Conservation (phyloP, 2,797 vertebrate genomes). For the Trachops cirrhosus region DNA sequence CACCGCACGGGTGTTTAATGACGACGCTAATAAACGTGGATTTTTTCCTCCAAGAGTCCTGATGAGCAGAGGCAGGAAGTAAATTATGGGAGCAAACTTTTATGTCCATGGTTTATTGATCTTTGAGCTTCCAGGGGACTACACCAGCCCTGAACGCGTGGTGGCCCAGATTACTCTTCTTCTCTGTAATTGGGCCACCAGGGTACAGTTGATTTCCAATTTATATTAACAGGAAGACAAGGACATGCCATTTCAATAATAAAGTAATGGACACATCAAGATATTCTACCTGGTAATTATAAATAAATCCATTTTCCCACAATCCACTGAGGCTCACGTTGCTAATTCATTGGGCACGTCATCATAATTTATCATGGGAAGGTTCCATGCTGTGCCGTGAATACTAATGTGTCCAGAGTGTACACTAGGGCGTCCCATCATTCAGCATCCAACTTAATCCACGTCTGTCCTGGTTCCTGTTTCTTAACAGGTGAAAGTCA, state of each 20-base stretch:
- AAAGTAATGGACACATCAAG: not conserved
- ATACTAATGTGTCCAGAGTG: not conserved
- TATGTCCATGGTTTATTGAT: slow-evolving; percentile 77
- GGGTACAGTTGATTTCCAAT: slow-evolving; percentile 76
- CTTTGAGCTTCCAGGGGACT: slow-evolving; percentile 23
- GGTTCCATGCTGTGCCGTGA: not conserved
- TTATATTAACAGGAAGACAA: slow-evolving; percentile 67
- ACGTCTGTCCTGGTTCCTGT: not conserved
- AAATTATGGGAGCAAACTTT: slow-evolving; percentile 77
- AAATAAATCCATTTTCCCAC: slow-evolving; percentile 19
- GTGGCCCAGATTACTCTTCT: slow-evolving; percentile 63
- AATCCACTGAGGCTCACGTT: not conserved
- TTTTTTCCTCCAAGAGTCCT: slow-evolving; percentile 73
- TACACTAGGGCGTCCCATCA: accelerated
- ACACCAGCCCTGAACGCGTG: not conserved
- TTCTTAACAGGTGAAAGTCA: slow-evolving; percentile 92
- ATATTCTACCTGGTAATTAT: slow-evolving; percentile 45
- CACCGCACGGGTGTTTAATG: slow-evolving; percentile 66
- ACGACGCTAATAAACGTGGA: slow-evolving; percentile 59
- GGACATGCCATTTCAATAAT: slow-evolving; percentile 51
- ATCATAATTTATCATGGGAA: not conserved
- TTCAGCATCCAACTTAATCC: not conserved
- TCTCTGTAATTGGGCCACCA: slow-evolving; percentile 76
- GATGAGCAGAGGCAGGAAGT: slow-evolving; percentile 65
- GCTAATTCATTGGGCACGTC: not conserved